These are phyloP conservation scores for Cyclophora punctaria DNA, from an alignment of 2,888 invertebrate species.

Conservation along the genomic window DNA sequence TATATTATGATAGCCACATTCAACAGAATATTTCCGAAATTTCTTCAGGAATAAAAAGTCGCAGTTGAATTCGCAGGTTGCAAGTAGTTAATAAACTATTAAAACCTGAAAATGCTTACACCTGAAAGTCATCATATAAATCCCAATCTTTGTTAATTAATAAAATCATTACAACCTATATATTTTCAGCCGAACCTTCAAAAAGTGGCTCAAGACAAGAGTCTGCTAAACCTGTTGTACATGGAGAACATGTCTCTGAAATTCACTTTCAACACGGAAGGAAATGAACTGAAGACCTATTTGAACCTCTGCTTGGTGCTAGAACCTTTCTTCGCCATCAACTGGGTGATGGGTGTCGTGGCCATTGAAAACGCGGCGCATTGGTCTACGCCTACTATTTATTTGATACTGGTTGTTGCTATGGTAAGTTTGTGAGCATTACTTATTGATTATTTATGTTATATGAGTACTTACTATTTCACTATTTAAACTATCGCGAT, in stretches of 20 bases:
- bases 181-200: constrained; percentile 23
- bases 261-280: constrained; percentile 64
- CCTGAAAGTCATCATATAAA: too few relatives aligned
- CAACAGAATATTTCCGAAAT: too few relatives aligned
- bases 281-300: constrained; percentile 75
- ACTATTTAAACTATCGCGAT: too few relatives aligned
- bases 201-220: constrained; percentile 47
- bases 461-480: too few relatives aligned
- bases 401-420: constrained; percentile 70
- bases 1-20: too few relatives aligned
- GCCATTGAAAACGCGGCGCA: constrained; percentile 81
- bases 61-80: too few relatives aligned
- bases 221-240: constrained; percentile 53
- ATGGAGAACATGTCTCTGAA: constrained; percentile 68
- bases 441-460: too few relatives aligned
- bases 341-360: constrained; percentile 84
- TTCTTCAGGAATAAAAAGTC: too few relatives aligned
- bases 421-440: constrained; percentile 60
- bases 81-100: too few relatives aligned
- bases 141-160: too few relatives aligned
- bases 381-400: constrained; percentile 76
- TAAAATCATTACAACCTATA: too few relatives aligned
- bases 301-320: constrained; percentile 78
- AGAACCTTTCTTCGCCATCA: constrained; percentile 81
- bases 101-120: too few relatives aligned